phyloP scores from a whole-genome alignment of 2,797 vertebrate genomes.

The Poecile montanus region DNA sequence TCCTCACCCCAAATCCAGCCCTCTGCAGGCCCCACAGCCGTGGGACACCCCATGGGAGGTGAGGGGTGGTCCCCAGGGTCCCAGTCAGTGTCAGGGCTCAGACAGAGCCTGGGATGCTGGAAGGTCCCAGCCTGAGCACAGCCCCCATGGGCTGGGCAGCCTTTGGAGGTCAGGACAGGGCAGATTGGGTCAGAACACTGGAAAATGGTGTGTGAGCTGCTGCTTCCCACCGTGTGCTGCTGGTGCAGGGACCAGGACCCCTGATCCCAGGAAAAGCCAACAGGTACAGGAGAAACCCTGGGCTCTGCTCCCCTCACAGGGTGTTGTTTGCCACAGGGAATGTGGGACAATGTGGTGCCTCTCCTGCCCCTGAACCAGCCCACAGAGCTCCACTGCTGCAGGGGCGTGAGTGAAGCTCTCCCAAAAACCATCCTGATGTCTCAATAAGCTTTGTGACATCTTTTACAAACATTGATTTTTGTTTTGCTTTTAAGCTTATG shows the following conservation, averaged over 20 bases:
- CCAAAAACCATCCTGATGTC: not conserved
- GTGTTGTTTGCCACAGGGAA: rapidly evolving
- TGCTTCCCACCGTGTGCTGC: not conserved
- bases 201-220: not conserved
- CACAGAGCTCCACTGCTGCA: not conserved
- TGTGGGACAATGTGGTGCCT: rapidly evolving
- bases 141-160: rapidly evolving
- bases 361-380: not conserved
- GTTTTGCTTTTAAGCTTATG: rapidly evolving
- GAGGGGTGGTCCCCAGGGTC: not conserved
- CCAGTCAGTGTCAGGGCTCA: not conserved
- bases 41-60: rapidly evolving
- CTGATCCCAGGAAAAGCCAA: not conserved
- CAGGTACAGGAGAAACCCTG: not conserved
- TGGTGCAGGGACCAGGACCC: not conserved
- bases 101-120: not conserved
- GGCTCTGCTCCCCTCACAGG: not conserved
- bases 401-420: not conserved
- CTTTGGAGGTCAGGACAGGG: not conserved
- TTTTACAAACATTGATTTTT: not conserved
- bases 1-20: not conserved
- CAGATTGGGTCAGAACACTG: not conserved
- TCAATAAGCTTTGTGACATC: not conserved
- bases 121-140: rapidly evolving
- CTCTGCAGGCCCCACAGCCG: not conserved